phyloP scores from a whole-genome alignment of 92 coral and sea anemone species.

The Zoanthus sansibaricus region DNA sequence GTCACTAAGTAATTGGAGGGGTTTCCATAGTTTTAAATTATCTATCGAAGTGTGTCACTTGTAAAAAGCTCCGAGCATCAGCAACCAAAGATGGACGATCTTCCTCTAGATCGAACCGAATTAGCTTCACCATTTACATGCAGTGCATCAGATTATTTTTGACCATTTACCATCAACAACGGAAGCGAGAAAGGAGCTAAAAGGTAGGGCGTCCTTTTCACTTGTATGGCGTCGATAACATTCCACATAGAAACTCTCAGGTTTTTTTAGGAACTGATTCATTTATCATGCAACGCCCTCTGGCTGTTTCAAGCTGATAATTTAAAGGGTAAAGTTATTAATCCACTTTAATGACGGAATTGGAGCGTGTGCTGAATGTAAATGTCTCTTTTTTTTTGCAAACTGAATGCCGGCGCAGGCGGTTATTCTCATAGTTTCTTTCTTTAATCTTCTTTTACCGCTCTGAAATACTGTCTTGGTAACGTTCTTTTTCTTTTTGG shows the following conservation, averaged over 20 bases:
- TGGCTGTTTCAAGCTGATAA: constrained; percentile 55
- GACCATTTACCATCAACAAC: constrained; percentile 48
- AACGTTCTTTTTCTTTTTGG: no score
- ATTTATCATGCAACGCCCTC: constrained; percentile 56
- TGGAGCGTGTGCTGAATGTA: no score
- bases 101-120: constrained; percentile 54
- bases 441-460: no score
- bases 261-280: constrained; percentile 56
- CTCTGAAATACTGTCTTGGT: no score
- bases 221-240: constrained; percentile 60
- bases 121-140: constrained; percentile 58
- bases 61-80: constrained; percentile 46
- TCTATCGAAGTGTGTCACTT: constrained; percentile 43
- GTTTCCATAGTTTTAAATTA: constrained; percentile 22
- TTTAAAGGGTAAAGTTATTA: no score
- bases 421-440: no score
- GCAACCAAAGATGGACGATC: constrained; percentile 56
- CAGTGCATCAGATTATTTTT: constrained; percentile 50
- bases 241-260: constrained; percentile 50
- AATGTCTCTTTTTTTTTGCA: no score
- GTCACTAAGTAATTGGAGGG: constrained; percentile 67
- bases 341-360: no score
- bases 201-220: constrained; percentile 58
- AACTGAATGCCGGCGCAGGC: no score
- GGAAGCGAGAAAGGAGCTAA: constrained; percentile 57